Evolutionary conservation across 2,797 vertebrate species (phyloP).

Genomic region (Numenius phaeopus): DNA sequence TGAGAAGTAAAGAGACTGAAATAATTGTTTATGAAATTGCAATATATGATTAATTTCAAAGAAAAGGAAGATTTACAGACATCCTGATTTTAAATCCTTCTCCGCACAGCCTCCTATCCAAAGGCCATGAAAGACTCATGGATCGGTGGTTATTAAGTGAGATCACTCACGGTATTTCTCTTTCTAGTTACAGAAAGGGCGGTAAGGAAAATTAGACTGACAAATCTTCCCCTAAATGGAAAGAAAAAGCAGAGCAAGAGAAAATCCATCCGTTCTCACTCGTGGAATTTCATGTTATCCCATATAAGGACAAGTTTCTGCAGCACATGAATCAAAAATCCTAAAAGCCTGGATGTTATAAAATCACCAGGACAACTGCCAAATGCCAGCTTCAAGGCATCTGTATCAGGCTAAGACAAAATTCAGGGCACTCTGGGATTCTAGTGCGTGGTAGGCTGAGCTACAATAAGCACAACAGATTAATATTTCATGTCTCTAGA

Average conservation of each 20-base stretch:
- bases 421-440: neutral
- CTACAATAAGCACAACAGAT: neutral
- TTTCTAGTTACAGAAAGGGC: neutral
- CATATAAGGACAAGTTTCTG: neutral
- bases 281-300: neutral
- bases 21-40: constrained; percentile 45
- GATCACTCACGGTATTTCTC: neutral
- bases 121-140: neutral
- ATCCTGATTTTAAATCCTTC: constrained; percentile 10
- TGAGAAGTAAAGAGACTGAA: constrained; percentile 36
- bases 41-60: constrained; percentile 13
- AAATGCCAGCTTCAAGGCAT: neutral
- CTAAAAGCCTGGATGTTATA: neutral
- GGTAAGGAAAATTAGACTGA: neutral
- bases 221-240: constrained; percentile 6
- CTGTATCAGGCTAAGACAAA: neutral
- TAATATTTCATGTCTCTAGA: neutral
- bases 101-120: neutral
- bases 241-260: constrained; percentile 29
- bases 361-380: constrained; percentile 1
- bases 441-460: neutral
- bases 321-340: constrained; percentile 19
- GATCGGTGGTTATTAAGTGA: neutral
- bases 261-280: neutral
- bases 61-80: neutral